Percentiles rank a stretch among this genome's conserved stretches.
Evolutionary conservation across 2,113 vertebrate genomes (phyloP).

Genomic region (Pteropus alecto): DNA sequence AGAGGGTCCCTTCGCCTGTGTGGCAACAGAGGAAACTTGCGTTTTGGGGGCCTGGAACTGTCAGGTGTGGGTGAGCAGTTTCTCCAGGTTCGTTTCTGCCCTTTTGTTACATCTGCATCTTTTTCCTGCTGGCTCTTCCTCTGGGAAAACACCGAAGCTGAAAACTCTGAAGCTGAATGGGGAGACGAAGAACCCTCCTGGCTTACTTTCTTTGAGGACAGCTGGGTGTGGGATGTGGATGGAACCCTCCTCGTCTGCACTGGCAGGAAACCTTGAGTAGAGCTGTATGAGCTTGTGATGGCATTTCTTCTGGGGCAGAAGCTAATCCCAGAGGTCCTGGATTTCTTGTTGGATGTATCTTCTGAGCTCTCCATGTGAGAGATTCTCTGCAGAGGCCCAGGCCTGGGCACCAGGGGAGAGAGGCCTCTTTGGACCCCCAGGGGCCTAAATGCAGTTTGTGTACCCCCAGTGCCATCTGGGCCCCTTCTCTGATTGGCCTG

Average conservation of each 20-base stretch:
- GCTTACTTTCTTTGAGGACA: constrained; percentile 85
- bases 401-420: neutral
- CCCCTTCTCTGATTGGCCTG: neutral
- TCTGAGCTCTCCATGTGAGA: neutral
- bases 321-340: neutral
- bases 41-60: constrained; percentile 83
- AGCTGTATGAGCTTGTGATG: neutral
- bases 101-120: constrained; percentile 57
- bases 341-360: neutral
- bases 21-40: constrained; percentile 86
- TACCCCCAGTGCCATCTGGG: rapidly evolving
- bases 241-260: constrained; percentile 55
- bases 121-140: constrained; percentile 76
- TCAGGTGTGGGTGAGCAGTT: rapidly evolving
- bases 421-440: no score
- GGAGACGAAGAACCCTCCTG: constrained; percentile 65
- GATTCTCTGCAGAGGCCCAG: neutral
- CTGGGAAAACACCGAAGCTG: constrained; percentile 79
- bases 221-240: constrained; percentile 84
- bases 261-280: neutral
- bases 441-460: neutral
- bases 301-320: neutral
- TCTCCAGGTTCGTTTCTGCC: constrained; percentile 28
- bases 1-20: constrained; percentile 82
- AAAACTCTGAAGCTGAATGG: neutral